Conservation (phyloP, 2,797 vertebrate species). For the Clamator glandarius region DNA sequence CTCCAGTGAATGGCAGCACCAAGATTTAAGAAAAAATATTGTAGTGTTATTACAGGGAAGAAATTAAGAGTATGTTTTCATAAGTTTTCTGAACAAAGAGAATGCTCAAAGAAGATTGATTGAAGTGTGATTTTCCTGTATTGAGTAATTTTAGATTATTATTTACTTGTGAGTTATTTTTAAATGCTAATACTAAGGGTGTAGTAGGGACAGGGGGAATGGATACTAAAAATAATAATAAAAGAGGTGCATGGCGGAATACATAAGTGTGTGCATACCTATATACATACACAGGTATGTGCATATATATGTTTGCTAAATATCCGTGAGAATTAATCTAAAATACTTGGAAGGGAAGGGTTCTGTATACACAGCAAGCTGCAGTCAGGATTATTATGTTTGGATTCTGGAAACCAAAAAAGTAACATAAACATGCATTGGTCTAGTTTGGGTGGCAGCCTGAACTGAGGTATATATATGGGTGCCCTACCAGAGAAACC, state of each 20-base stretch:
- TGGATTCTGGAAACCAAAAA: neutral
- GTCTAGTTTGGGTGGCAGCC: neutral
- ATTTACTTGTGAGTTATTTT: neutral
- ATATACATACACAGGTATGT: fast-evolving
- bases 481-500: neutral
- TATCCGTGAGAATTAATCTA: neutral
- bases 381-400: neutral
- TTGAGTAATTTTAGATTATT: neutral
- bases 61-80: neutral
- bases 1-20: neutral
- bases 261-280: neutral
- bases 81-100: neutral
- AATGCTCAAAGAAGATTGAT: neutral
- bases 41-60: neutral
- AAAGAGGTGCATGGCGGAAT: neutral
- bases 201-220: neutral
- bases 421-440: neutral
- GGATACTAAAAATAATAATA: neutral
- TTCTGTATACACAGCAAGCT: neutral
- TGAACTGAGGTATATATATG: neutral
- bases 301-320: neutral
- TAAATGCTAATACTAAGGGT: neutral
- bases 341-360: neutral
- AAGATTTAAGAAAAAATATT: neutral
- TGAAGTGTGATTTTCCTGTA: neutral